Evolutionary conservation across 2,888 invertebrate species (phyloP).

Genomic region (Diploptera punctata): DNA sequence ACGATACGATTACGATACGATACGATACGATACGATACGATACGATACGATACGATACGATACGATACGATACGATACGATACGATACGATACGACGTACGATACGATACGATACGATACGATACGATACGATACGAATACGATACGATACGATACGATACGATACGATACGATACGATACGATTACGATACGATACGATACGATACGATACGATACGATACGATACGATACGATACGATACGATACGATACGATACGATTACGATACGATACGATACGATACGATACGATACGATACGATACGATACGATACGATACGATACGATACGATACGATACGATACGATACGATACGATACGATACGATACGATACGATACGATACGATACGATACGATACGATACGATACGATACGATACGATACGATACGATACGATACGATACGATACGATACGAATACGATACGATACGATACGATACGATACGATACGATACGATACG

Average conservation of each 20-base stretch:
- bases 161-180: slow-evolving; percentile 18
- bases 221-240: neutral
- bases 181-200: too few species aligned
- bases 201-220: neutral
- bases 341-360: neutral
- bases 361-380: slow-evolving; percentile 14
- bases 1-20: too few species aligned
- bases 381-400: slow-evolving; percentile 1
- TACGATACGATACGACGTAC: neutral
- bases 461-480: slow-evolving; percentile 19
- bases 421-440: slow-evolving; percentile 19
- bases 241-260: slow-evolving; percentile 18
- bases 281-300: neutral
- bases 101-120: neutral
- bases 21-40: neutral
- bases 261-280: too few species aligned
- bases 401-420: slow-evolving; percentile 19
- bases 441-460: slow-evolving; percentile 18
- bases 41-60: neutral
- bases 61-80: neutral
- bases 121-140: too few species aligned
- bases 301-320: slow-evolving; percentile 17
- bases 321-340: slow-evolving; percentile 16
- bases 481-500: slow-evolving; percentile 19
- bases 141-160: slow-evolving; percentile 15